These are phyloP conservation scores for Aphodius granarius DNA, from an alignment of 2,888 invertebrate genomes.

Conservation along the genomic window DNA sequence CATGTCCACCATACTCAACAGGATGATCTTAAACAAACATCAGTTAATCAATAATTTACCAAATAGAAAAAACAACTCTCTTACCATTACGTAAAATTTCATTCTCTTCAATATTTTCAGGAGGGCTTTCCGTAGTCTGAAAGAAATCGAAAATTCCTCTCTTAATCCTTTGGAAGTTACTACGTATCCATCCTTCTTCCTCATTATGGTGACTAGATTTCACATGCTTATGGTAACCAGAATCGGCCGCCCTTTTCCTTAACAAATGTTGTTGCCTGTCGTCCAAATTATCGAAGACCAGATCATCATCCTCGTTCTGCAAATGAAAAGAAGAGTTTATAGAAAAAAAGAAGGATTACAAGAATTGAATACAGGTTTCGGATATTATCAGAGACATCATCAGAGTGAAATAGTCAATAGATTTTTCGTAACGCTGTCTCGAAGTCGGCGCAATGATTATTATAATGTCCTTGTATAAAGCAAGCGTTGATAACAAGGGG, in stretches of 20 bases:
- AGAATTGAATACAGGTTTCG: neutral
- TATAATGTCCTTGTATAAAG: neutral
- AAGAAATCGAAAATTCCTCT: constrained; percentile 37
- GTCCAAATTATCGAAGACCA: constrained; percentile 51
- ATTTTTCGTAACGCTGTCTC: too few relatives aligned
- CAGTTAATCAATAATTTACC: neutral
- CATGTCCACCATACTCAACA: neutral
- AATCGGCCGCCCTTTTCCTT: neutral
- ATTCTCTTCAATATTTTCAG: constrained; percentile 34
- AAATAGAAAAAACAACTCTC: neutral
- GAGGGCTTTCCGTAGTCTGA: constrained; percentile 18
- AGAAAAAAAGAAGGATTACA: constrained; percentile 1
- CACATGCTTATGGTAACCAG: neutral
- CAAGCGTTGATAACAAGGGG: neutral
- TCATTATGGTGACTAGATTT: constrained; percentile 44
- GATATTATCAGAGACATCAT: neutral
- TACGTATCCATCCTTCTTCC: constrained; percentile 48
- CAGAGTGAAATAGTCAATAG: too few relatives aligned
- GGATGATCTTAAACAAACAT: neutral
- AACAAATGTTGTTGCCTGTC: constrained; percentile 39
- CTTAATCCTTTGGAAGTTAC: constrained; percentile 52
- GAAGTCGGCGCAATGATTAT: neutral
- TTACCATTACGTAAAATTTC: neutral
- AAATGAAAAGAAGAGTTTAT: constrained; percentile 39
- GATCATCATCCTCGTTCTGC: constrained; percentile 51